Base-by-base conservation (phyloP, 1,140 invertebrate genomes). In the Antheraea pernyi region DNA sequence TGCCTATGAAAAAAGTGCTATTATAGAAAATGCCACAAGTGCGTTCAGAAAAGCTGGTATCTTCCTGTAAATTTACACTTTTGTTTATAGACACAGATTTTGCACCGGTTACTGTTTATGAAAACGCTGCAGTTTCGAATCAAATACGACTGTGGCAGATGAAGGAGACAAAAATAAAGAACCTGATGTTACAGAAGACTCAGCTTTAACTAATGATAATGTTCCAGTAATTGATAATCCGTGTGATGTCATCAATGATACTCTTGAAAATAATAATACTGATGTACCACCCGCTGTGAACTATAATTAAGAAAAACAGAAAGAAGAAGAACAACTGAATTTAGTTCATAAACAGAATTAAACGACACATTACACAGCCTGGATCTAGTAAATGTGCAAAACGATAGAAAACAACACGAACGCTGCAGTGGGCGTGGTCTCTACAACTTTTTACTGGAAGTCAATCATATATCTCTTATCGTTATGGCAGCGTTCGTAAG, bases 1-100 rank as follows among this genome's bases (percentile, higher is more conserved):
- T 67, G 69, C 69, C 9, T 71, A 46, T 36, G 69, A 66, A 71
- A 71, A 71, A 67, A 71, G 69, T 53, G 69, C 69, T 30, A 67
- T 64, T 22, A 64, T 71, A 58, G 65, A 67, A 71, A 71, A 71
- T 46, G 69, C 69, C 18, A 62, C 64, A n/a, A 53, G 36, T 19
- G 69, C 65, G 37, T 71, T 71, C 36, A 42, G 46, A 62, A 71
- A 67, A n/a, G 19, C 64, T 11, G 69, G 69, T 22, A 67, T 71
- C 42, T 71, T 71, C 46, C 69, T 64, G 8, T 67, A 59, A 7
- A 67, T 37, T 37, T n/a, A 67, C 22, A 59, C 4, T 59, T 59
- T 59, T 67, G 13, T 67, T 67, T 59, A 67, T 53, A 16, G 65
- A 67, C 59, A 36, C 59, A n/a, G 65, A 67, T 59, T 67, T 67